Base-by-base conservation (phyloP, 2,888 invertebrate species). In the Sycophila texana region DNA sequence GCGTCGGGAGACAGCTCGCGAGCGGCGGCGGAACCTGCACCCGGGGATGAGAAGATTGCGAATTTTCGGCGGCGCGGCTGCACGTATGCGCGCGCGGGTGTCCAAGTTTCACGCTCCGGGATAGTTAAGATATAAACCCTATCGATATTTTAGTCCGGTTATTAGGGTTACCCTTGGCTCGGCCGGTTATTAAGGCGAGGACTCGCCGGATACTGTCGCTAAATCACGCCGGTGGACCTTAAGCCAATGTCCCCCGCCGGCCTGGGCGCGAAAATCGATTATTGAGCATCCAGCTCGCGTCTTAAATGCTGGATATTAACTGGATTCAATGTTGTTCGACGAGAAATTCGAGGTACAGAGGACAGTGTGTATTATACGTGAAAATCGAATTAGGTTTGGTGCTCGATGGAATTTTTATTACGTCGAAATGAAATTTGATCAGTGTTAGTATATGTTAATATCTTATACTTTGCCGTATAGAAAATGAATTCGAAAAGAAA, bases 121-220 rank as follows among this genome's bases (percentile, higher is more conserved):
- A 74, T 74, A 79, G 74, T 79, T 79, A 63, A 70, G 79, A 75
- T 66, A 71, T 75, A 79, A 39, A 75, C 75, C 66, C 75, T 39
- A 67, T 72, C 79, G 79, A 75, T 79, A 79, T 79, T 79, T 79
- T 67, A 75, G 75, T 53, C 68, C 51, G 55, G 60, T 75, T 79
- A 74, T 74, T 74, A 74, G 66, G 74, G 55, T 74, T 79, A 79
- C 65, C 65, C 74, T 55, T 53, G 57, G 72, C 47, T 53, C 51
- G 49, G 12, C 14, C 14, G 63, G 73, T 73, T 73, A 79, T 71
- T 65, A 74, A 70, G 66, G 70, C 39, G 39, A 53, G 65, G 55
- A 22, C 53, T 20, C 18, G 20, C 60, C 58, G 18, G 53, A 53
- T 22, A 47, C 76, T 72, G 67, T 55, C 67, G 68, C 78, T 78